These are phyloP conservation scores for Petaurus breviceps DNA, from an alignment of 2,113 vertebrate genomes.

Conservation along the genomic window DNA sequence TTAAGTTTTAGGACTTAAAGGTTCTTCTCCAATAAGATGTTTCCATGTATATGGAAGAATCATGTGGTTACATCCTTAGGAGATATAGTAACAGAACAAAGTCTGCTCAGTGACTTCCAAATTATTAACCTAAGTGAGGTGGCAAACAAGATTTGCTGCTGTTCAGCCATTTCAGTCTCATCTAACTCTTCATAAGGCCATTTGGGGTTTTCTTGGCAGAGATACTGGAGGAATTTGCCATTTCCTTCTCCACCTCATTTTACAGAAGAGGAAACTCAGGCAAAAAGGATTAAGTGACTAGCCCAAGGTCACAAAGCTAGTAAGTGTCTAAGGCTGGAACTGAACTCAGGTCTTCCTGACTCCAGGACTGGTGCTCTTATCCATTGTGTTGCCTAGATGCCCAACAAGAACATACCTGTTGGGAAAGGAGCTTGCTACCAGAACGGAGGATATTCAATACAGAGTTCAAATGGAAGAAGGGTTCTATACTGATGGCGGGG, in stretches of 20 bases:
- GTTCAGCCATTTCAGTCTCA: neutral
- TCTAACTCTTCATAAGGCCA: neutral
- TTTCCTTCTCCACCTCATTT: neutral
- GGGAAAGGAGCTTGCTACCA: neutral
- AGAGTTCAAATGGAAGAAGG: neutral
- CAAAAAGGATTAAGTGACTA: neutral
- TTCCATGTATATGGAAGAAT: neutral
- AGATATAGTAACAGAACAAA: neutral
- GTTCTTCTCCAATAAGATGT: neutral
- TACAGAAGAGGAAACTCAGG: neutral
- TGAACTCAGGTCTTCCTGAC: neutral
- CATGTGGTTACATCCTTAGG: neutral
- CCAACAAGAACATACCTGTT: neutral
- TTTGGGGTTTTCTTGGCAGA: neutral
- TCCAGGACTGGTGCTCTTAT: neutral
- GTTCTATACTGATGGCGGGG: neutral
- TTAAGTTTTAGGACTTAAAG: neutral
- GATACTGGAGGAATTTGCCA: neutral
- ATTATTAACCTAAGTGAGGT: neutral
- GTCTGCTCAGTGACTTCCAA: neutral
- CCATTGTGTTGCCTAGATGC: neutral
- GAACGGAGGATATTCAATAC: neutral
- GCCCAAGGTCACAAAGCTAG: neutral
- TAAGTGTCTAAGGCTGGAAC: neutral
- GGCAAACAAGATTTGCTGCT: neutral